These are phyloP conservation scores for Channa striata DNA, from an alignment of 2,797 vertebrate genomes.

Conservation along the genomic window DNA sequence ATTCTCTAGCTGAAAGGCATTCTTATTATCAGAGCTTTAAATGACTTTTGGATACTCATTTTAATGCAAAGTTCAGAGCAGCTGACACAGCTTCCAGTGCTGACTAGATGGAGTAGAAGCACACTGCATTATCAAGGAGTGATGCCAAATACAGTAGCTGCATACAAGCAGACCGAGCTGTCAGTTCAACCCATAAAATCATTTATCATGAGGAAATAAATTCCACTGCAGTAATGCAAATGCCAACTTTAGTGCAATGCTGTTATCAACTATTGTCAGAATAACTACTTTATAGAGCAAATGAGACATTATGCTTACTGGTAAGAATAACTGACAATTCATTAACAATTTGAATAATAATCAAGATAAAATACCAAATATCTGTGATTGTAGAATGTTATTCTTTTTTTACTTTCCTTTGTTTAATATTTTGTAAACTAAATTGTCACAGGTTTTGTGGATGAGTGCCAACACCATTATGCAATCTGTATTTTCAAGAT, in stretches of 20 bases:
- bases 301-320: background rate
- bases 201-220: conserved; percentile 50
- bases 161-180: conserved; percentile 52
- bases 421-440: no score
- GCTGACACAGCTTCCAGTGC: conserved; percentile 67
- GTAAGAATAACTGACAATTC: background rate
- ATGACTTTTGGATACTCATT: conserved; percentile 46
- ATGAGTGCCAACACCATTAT: no score
- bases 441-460: no score
- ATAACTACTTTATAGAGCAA: conserved; percentile 16
- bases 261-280: conserved; percentile 22
- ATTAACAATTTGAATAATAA: background rate
- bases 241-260: conserved; percentile 2
- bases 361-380: background rate
- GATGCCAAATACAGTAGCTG: conserved; percentile 62
- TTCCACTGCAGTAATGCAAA: conserved; percentile 34
- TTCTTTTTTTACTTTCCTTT: background rate
- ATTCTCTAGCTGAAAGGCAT: background rate
- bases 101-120: conserved; percentile 51
- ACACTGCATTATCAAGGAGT: conserved; percentile 64
- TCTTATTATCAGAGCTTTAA: conserved; percentile 39
- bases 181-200: conserved; percentile 48
- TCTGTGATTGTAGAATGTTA: conserved; percentile 1
- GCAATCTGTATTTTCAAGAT: no score
- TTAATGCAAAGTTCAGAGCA: conserved; percentile 52